Evolutionary conservation across 1,140 invertebrate genomes (phyloP).

Genomic region (Drosophila bifasciata): DNA sequence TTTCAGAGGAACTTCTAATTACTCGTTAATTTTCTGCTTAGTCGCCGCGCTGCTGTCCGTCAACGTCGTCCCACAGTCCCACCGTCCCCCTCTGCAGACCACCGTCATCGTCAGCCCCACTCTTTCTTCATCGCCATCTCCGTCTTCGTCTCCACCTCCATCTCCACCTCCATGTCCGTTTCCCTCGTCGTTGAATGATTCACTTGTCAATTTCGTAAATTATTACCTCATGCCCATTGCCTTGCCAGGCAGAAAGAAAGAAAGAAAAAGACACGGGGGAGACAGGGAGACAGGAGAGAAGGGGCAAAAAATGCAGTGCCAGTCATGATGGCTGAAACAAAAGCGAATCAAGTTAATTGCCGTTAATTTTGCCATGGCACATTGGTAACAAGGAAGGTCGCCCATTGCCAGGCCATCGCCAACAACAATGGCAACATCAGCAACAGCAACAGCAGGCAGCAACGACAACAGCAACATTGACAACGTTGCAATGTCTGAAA

Average conservation of each 20-base stretch:
- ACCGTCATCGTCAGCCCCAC: slow-evolving; percentile 15
- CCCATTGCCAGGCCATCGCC: slow-evolving; percentile 19
- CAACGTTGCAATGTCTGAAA: slow-evolving; percentile 45
- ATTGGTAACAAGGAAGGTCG: slow-evolving; percentile 77
- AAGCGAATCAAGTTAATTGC: slow-evolving; percentile 79
- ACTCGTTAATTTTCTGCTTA: slow-evolving; percentile 75
- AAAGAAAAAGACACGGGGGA: neutral
- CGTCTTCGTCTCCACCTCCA: neutral
- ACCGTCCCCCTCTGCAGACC: no score
- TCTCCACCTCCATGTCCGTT: neutral
- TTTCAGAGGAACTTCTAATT: slow-evolving; percentile 74
- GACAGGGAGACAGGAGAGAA: slow-evolving; percentile 16
- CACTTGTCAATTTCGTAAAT: slow-evolving; percentile 80
- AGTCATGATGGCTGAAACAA: slow-evolving; percentile 40
- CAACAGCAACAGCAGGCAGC: neutral
- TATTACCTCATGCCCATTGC: slow-evolving; percentile 66
- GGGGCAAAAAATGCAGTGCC: slow-evolving; percentile 58
- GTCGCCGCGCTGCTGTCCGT: slow-evolving; percentile 18
- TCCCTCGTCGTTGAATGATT: slow-evolving; percentile 49
- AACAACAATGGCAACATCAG: slow-evolving; percentile 35
- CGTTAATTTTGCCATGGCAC: slow-evolving; percentile 75
- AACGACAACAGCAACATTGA: slow-evolving; percentile 11
- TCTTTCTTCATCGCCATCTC: neutral
- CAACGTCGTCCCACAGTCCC: neutral
- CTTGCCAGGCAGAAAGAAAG: slow-evolving; percentile 22